Conservation (phyloP, 2,797 vertebrate species). For the Chromobotia macracanthus region DNA sequence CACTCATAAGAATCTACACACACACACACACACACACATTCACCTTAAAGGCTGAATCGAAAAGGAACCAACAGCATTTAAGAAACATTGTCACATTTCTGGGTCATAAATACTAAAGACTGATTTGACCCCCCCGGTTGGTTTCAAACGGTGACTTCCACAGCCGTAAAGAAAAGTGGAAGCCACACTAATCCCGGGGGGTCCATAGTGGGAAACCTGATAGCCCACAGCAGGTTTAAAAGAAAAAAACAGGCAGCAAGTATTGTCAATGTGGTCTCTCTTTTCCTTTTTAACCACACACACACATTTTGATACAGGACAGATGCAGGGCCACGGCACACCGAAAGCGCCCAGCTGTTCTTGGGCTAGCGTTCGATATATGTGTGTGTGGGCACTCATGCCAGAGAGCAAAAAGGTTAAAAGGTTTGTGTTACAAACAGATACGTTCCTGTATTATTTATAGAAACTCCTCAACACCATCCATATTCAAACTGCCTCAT, state of each 20-base stretch:
- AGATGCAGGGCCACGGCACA: constrained; percentile 61
- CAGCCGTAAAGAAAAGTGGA: constrained; percentile 88
- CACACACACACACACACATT: constrained; percentile 14
- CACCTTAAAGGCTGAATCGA: constrained; percentile 82
- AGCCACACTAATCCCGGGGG: constrained; percentile 79
- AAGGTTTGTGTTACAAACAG: constrained; percentile 72
- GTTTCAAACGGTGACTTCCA: constrained; percentile 86
- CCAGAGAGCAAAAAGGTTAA: constrained; percentile 70
- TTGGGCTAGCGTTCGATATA: constrained; percentile 43
- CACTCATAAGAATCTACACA: constrained; percentile 32
- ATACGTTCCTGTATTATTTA: constrained; percentile 72
- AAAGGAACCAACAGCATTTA: constrained; percentile 89
- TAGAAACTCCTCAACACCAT: constrained; percentile 47
- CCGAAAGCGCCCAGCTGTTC: constrained; percentile 74
- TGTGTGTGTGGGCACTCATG: constrained; percentile 33
- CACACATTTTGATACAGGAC: constrained; percentile 62
- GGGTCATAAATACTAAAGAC: constrained; percentile 99
- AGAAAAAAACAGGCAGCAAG: constrained; percentile 75
- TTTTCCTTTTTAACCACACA: constrained; percentile 64
- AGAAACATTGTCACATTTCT: constrained; percentile 94
- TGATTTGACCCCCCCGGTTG: constrained; percentile 94
- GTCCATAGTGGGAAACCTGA: constrained; percentile 89
- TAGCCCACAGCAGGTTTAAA: constrained; percentile 84
- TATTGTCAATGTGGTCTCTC: constrained; percentile 83
- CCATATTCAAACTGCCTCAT: constrained; percentile 37